A percentile compares a stretch with the other conserved stretches of the same genome.
Evolutionary conservation across 2,888 invertebrate species (phyloP).

Genomic region (Helleia helle): DNA sequence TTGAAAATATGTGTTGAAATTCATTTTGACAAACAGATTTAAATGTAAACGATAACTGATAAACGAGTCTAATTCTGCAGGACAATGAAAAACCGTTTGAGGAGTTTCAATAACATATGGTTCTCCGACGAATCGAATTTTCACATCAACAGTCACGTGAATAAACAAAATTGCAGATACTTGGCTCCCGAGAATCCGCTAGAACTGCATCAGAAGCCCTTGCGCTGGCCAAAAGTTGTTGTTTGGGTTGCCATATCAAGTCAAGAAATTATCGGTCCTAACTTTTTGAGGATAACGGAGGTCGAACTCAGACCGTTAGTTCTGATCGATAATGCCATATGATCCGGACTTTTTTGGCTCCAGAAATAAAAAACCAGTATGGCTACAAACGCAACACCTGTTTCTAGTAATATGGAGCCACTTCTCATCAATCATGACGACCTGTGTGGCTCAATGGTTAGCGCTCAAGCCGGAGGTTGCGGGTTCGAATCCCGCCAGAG

Average conservation of each 20-base stretch:
- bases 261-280: slow-evolving; percentile 17
- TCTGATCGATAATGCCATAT: slow-evolving; percentile 22
- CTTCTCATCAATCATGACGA: too few relatives aligned
- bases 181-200: slow-evolving; percentile 18
- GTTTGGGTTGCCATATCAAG: background rate
- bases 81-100: slow-evolving; percentile 21
- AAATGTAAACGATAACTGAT: too few relatives aligned
- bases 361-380: slow-evolving; percentile 14
- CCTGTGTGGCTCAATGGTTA: too few relatives aligned
- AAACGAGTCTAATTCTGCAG: slow-evolving; percentile 24
- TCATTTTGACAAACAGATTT: too few relatives aligned
- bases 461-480: too few relatives aligned
- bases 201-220: slow-evolving; percentile 9
- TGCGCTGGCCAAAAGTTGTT: background rate
- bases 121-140: too few relatives aligned
- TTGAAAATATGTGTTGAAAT: too few relatives aligned
- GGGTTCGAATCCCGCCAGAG: too few relatives aligned
- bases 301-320: slow-evolving; percentile 20
- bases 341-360: too few relatives aligned
- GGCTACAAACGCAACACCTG: slow-evolving; percentile 23
- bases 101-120: too few relatives aligned
- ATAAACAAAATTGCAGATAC: slow-evolving; percentile 18
- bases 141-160: too few relatives aligned
- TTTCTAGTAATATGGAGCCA: slow-evolving; percentile 26
- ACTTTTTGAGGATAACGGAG: slow-evolving; percentile 20